Percentiles rank a stretch among this genome's conserved stretches.
Conservation (phyloP, 2,113 vertebrate genomes). For the Caloenas nicobarica region DNA sequence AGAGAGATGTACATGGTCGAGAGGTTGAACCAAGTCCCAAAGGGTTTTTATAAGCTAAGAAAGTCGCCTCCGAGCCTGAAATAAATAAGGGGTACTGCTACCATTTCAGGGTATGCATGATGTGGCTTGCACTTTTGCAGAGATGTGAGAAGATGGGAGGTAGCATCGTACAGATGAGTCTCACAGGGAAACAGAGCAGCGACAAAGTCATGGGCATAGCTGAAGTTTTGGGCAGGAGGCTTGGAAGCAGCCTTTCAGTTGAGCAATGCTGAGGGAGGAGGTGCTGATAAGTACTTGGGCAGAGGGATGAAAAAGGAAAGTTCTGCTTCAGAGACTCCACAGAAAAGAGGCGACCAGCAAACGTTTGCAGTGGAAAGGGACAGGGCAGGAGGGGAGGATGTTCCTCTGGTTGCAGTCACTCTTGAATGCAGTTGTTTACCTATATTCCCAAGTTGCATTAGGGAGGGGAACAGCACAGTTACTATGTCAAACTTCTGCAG, state of each 20-base stretch:
- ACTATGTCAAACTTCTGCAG: neutral
- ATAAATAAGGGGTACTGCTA: neutral
- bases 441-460: neutral
- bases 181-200: neutral
- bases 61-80: neutral
- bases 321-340: neutral
- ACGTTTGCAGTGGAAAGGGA: neutral
- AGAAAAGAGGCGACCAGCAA: neutral
- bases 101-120: rapidly evolving
- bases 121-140: neutral
- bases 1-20: neutral
- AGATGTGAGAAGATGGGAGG: neutral
- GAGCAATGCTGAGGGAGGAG: neutral
- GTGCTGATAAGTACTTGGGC: neutral
- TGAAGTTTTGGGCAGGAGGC: neutral
- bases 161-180: neutral
- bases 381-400: neutral
- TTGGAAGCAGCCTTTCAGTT: neutral
- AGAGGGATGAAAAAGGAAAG: neutral
- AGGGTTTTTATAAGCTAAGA: neutral
- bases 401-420: neutral
- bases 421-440: neutral
- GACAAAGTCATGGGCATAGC: neutral
- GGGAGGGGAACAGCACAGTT: neutral
- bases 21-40: neutral